A percentile compares a stretch with the other conserved stretches of the same genome.
phyloP scores from a whole-genome alignment of 2,888 invertebrate genomes.

The Leptopilina syphax region DNA sequence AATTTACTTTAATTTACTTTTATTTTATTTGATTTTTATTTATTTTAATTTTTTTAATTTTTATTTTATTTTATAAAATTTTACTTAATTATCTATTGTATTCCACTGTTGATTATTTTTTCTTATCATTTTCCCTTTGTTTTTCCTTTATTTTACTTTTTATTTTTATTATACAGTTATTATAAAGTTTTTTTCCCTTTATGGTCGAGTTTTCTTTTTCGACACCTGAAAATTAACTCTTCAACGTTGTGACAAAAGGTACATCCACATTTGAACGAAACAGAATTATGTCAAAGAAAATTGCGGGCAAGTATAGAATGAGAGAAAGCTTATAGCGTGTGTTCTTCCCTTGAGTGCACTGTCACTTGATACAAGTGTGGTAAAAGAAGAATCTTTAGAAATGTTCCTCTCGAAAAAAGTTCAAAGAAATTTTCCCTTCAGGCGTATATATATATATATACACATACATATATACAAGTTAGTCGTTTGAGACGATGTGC shows the following conservation, averaged over 20 bases:
- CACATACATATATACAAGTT: no score
- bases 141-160: no score
- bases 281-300: conserved; percentile 15
- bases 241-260: neutral
- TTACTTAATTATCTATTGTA: neutral
- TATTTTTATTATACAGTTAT: no score
- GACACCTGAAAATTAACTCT: conserved; percentile 2
- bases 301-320: conserved; percentile 8
- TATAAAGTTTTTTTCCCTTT: neutral
- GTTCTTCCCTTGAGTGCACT: conserved; percentile 9
- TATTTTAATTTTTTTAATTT: no score
- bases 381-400: conserved; percentile 20
- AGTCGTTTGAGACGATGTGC: conserved; percentile 6
- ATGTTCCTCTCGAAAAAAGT: conserved; percentile 3
- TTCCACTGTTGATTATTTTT: no score
- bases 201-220: neutral
- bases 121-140: no score
- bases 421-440: conserved; percentile 9
- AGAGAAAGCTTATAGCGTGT: conserved; percentile 9
- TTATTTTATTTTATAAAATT: no score
- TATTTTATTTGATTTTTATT: no score
- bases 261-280: conserved; percentile 1
- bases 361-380: conserved; percentile 9
- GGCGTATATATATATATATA: neutral
- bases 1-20: no score